Evolutionary conservation across 2,113 vertebrate species (phyloP).

Genomic region (Apus apus): DNA sequence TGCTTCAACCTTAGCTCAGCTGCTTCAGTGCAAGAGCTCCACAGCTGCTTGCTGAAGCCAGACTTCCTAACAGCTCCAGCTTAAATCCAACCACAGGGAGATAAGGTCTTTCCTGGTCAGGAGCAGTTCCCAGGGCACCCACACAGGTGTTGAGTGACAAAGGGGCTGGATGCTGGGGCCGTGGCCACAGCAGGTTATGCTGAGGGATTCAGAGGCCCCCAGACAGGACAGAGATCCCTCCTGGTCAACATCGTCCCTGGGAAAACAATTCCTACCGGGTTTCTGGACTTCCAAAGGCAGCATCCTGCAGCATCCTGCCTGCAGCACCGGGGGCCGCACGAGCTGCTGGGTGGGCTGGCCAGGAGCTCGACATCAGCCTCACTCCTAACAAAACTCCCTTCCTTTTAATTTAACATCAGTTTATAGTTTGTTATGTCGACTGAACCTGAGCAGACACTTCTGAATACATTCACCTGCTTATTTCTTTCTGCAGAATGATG

Average conservation of each 20-base stretch:
- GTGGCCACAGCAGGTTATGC: too few species aligned
- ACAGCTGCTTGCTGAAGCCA: neutral
- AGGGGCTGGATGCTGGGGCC: too few species aligned
- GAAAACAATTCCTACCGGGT: neutral
- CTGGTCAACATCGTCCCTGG: too few species aligned
- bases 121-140: neutral
- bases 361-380: rapidly evolving
- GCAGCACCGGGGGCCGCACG: rapidly evolving
- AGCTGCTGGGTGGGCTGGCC: neutral
- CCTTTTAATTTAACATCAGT: neutral
- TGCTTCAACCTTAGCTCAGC: neutral
- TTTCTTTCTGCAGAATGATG: neutral
- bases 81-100: neutral
- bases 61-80: neutral
- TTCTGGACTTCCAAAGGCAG: rapidly evolving
- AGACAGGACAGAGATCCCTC: too few species aligned
- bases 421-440: neutral
- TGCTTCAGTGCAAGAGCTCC: neutral
- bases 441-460: neutral
- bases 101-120: rapidly evolving
- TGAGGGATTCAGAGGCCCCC: rapidly evolving
- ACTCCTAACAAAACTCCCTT: neutral
- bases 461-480: neutral
- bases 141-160: neutral
- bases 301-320: neutral